Conservation (phyloP, 2,113 vertebrate species). For the Nesogale talazaci region DNA sequence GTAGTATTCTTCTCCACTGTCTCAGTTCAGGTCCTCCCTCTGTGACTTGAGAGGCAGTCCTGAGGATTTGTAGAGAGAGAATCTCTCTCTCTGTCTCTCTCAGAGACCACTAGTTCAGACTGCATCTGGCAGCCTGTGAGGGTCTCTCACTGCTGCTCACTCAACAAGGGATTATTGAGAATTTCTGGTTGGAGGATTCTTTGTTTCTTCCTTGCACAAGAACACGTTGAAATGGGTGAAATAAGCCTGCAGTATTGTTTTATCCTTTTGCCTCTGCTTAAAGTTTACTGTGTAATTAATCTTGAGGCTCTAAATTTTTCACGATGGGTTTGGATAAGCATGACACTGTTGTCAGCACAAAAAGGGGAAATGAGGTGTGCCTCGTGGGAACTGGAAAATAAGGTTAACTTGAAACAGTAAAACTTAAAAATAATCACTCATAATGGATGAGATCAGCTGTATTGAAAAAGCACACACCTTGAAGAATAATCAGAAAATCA, state of each 20-base stretch:
- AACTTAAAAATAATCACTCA: background rate
- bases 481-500: background rate
- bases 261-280: constrained; percentile 4
- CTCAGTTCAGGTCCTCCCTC: background rate
- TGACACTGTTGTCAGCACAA: constrained; percentile 5
- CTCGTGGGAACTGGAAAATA: constrained; percentile 20
- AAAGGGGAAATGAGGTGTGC: constrained; percentile 11
- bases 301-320: constrained; percentile 55
- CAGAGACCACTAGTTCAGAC: background rate
- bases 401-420: constrained; percentile 7
- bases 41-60: background rate
- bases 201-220: background rate
- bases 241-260: constrained; percentile 19
- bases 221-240: constrained; percentile 27
- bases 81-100: background rate
- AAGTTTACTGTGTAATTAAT: constrained; percentile 53
- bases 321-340: constrained; percentile 44
- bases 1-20: background rate
- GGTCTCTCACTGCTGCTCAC: background rate
- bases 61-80: background rate
- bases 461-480: background rate
- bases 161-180: background rate
- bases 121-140: background rate
- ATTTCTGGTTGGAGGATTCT: constrained; percentile 19
- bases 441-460: background rate